These are phyloP conservation scores for Carcina quercana DNA, from an alignment of 2,888 invertebrate species.

Conservation along the genomic window DNA sequence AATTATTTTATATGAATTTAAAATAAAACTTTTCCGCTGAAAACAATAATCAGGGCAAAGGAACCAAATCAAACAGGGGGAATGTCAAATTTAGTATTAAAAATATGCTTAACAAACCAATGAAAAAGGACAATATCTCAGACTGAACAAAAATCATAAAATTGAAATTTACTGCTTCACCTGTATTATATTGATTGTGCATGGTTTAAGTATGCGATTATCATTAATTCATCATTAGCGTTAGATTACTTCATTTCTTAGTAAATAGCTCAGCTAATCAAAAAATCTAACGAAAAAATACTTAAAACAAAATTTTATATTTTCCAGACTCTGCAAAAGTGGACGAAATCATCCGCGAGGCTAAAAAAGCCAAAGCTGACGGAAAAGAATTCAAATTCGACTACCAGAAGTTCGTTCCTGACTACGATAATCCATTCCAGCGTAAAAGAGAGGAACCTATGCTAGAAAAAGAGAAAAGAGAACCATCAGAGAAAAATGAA, in stretches of 20 bases:
- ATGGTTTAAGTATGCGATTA: neutral
- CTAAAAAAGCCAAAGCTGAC: conserved; percentile 55
- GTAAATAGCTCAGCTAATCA: conserved; percentile 5
- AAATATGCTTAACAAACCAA: too few relatives aligned
- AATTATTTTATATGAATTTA: too few relatives aligned
- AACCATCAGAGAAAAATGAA: conserved; percentile 19
- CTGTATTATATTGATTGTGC: too few relatives aligned
- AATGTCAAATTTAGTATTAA: too few relatives aligned
- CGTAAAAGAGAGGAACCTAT: conserved; percentile 37
- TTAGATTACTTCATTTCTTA: too few relatives aligned
- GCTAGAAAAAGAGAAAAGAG: conserved; percentile 25
- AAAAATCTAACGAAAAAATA: neutral
- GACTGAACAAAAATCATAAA: too few relatives aligned
- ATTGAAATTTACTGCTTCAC: too few relatives aligned
- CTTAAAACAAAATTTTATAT: neutral
- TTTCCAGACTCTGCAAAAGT: conserved; percentile 54
- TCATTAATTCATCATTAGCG: conserved; percentile 1
- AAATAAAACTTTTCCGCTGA: too few relatives aligned
- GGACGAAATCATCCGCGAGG: conserved; percentile 58
- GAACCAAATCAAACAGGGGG: too few relatives aligned
- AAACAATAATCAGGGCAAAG: too few relatives aligned
- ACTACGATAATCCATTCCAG: conserved; percentile 64
- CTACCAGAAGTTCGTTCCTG: conserved; percentile 55
- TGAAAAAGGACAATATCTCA: too few relatives aligned
- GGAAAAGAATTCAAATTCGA: conserved; percentile 61